Evolutionary conservation across 2,888 invertebrate species (phyloP), one percentile per base, ranked within the genome.

Genomic region (Tenthredo distinguenda): DNA sequence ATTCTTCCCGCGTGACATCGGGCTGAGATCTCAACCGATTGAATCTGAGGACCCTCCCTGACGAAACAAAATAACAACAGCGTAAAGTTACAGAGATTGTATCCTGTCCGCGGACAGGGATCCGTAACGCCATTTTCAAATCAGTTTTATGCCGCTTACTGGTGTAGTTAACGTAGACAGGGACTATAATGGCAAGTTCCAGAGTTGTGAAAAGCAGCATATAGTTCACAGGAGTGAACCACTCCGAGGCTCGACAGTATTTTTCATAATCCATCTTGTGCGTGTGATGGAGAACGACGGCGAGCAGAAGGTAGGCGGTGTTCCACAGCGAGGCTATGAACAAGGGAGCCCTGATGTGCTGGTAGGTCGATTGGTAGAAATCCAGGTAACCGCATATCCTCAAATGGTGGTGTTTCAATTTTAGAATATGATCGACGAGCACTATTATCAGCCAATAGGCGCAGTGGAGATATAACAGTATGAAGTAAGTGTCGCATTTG

Each of bases 371-470:
- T 86, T 96, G 95, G 91, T 96, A 95, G 90, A 96, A 96, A 83
- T 96, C 96, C 86, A 96, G 94, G 90, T 96, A 96, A 2, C 96
- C 96, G 89, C 95, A 95, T 87, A 96, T 93, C 85, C 96, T 94
- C 65, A 96, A 91, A 87, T 94, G 93, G 86, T 96, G 95, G 90
- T 96, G 96, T 89, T 94, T 95, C 50, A 92, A 92, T 90, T 95
- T 95, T 0, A 95, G 93, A 79, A 95, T 91, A 90, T 95, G 95
- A 92, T 96, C 92, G 3, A 88, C 85, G 9, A 90, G 1, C 91
- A 93, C 90, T 31, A 93, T 87, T 37, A 92, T 77, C 15, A 93
- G 37, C 93, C 93, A 93, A 74, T 91, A 93, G 2, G 86, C 86
- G 76, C 93, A 92, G 76, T 93, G 93, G 3, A 93, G 89, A 81